Percentiles rank a stretch among this genome's conserved stretches.
These are phyloP conservation scores for Gymnobelideus leadbeateri DNA, from an alignment of 2,113 vertebrate species.

Conservation along the genomic window DNA sequence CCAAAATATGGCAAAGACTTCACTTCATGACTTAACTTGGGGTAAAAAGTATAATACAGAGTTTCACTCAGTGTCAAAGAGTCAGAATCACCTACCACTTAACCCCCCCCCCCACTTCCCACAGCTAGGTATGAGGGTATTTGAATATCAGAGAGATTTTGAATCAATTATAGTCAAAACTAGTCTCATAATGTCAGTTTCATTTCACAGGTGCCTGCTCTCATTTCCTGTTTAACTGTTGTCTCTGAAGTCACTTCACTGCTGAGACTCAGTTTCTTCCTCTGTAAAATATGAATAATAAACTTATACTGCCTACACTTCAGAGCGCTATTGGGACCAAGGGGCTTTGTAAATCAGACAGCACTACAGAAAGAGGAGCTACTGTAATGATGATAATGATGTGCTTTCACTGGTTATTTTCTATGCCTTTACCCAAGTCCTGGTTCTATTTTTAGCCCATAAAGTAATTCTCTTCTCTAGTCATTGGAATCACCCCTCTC, in stretches of 20 bases:
- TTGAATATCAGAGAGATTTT: not conserved
- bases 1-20: not conserved
- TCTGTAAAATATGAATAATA: not conserved
- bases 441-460: not conserved
- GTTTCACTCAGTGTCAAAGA: not conserved
- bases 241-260: not conserved
- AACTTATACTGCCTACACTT: not conserved
- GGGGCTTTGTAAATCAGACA: not conserved
- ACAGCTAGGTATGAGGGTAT: not conserved
- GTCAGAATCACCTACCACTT: not conserved
- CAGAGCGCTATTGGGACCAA: not conserved
- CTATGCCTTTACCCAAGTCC: not conserved
- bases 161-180: not conserved
- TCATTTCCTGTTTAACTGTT: not conserved
- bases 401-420: not conserved
- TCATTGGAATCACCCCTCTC: not conserved
- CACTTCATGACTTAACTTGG: not conserved
- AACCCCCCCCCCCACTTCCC: not conserved
- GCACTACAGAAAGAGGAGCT: not conserved
- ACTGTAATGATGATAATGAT: not conserved
- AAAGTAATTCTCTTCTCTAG: not conserved
- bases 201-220: not conserved
- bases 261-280: not conserved
- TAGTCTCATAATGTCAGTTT: not conserved
- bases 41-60: not conserved